Evolutionary conservation across 2,797 vertebrate species (phyloP), one percentile per base, ranked within the genome.

Genomic region (Hozukius guyotensis): DNA sequence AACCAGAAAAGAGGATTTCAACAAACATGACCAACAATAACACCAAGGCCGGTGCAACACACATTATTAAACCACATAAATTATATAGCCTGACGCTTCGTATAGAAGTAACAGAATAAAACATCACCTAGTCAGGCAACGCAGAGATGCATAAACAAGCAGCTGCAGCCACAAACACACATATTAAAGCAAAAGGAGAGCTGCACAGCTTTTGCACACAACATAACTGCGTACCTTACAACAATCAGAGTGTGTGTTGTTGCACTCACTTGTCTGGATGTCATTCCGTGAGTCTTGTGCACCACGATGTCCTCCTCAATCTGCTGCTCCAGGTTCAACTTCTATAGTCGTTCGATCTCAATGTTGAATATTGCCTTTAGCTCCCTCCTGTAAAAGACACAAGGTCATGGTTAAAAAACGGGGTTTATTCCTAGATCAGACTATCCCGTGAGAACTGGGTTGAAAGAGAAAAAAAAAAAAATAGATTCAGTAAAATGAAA

Each of bases 371-470:
- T 22, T 18, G 11, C 25, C 66, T 11, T 14, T 22, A 22, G 66
- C 46, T 32, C 29, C 49, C 38, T 65, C 63, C 24, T 11, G 0
- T 46, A 46, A 20, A 13, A 46, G 25, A 49, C 2, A 46, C 24
- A 1, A 0, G 16, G 42, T n/a, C 36, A 0, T 31, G 1, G 42
- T 29, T 29, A 52, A 52, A 13, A 20, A 31, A n/a, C 1, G 0
- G 61, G 32, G 31, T 12, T 38, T 49, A 20, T 7, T 49, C 42
- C 46, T 53, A 9, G 20, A 4, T 53, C 9, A n/a, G 16, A 52
- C 12, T 29, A 4, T 18, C 4, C 29, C 12, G 3, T 69, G n/a
- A 69, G 29, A 69, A 2, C 49, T 24, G 53, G 32, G n/a, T 16
- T 13, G 31, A 56, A 36, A 36, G 53, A 36, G 14, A 13, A 20